A percentile compares a stretch with the other conserved stretches of the same genome.
Conservation (phyloP, 2,797 vertebrate genomes). For the Trichosurus vulpecula region DNA sequence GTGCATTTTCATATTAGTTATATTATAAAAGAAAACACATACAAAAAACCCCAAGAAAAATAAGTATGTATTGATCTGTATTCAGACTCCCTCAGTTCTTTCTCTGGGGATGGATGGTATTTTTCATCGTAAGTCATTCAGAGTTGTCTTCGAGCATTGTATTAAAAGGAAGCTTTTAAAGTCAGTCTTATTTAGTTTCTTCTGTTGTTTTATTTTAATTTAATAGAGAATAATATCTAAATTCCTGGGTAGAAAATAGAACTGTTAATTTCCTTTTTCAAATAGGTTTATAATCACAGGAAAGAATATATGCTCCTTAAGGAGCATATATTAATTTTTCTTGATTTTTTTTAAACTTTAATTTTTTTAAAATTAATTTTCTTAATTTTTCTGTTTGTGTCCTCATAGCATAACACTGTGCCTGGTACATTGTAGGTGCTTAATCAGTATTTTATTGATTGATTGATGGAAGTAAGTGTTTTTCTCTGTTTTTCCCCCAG, state of each 20-base stretch:
- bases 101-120: not conserved
- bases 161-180: not conserved
- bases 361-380: too few relatives aligned
- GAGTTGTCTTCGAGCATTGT: not conserved
- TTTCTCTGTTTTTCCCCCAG: conserved; percentile 23
- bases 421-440: not conserved
- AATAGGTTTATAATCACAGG: not conserved
- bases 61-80: not conserved
- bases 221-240: not conserved
- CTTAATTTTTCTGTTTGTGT: not conserved
- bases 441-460: not conserved
- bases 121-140: not conserved
- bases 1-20: not conserved
- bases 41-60: not conserved
- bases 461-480: not conserved
- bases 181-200: not conserved
- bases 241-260: not conserved
- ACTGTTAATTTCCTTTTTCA: not conserved
- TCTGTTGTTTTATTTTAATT: not conserved
- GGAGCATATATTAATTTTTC: too few relatives aligned
- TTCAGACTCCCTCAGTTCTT: not conserved
- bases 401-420: not conserved
- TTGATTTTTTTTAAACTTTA: too few relatives aligned
- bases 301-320: not conserved
- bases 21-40: not conserved